These are phyloP conservation scores for Megaptera novaeangliae DNA, from an alignment of 2,113 vertebrate species.

Conservation along the genomic window DNA sequence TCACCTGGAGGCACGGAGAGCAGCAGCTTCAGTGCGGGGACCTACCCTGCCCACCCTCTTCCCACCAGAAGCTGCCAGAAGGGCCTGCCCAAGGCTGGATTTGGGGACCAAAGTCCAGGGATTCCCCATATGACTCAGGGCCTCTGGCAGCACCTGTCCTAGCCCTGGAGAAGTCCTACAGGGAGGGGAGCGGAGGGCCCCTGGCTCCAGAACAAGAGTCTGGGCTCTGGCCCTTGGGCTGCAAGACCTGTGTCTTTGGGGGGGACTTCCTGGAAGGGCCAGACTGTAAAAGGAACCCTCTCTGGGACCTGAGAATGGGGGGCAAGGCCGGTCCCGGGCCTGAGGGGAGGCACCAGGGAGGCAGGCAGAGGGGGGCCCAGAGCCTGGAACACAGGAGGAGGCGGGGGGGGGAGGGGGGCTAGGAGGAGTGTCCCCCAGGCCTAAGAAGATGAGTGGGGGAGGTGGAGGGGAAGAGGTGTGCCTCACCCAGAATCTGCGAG, in stretches of 20 bases:
- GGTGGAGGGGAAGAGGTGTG: fast-evolving
- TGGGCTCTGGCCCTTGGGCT: neutral
- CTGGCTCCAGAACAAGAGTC: neutral
- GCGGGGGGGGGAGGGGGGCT: neutral
- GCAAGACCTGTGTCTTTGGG: neutral
- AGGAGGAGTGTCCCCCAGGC: neutral
- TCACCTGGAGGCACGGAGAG: conserved; percentile 82
- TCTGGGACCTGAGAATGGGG: neutral
- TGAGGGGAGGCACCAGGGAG: neutral
- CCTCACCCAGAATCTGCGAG: conserved; percentile 89
- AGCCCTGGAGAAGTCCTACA: too few species aligned
- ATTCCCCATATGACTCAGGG: neutral
- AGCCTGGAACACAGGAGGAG: neutral
- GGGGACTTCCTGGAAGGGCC: neutral
- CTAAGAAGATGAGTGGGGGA: neutral
- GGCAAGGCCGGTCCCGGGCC: neutral
- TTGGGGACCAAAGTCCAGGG: neutral
- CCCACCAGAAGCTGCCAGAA: neutral
- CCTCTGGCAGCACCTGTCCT: neutral
- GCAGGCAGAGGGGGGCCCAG: too few species aligned
- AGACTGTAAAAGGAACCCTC: neutral
- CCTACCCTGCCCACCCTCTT: fast-evolving
- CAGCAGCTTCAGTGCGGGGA: neutral
- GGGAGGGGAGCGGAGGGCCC: neutral
- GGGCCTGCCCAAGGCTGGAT: neutral